Percentiles rank a stretch among this genome's conserved stretches.
phyloP scores from a whole-genome alignment of 2,113 vertebrate genomes.

The Podarcis cretensis region DNA sequence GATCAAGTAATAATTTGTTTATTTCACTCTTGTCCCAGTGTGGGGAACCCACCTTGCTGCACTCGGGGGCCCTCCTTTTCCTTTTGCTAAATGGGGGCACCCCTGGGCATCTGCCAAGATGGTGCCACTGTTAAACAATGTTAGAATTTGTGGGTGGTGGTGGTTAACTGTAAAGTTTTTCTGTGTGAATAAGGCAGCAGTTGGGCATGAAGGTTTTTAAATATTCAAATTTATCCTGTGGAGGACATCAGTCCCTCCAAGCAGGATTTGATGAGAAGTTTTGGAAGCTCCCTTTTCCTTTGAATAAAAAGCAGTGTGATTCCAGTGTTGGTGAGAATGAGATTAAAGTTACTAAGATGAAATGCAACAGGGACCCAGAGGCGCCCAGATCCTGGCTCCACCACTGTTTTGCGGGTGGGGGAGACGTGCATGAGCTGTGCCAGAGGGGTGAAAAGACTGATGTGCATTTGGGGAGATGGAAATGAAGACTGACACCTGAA shows the following conservation, averaged over 20 bases:
- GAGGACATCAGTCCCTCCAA: background rate
- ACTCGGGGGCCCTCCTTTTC: background rate
- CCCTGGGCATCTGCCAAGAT: too few relatives aligned
- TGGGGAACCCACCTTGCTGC: too few relatives aligned
- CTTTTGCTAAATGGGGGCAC: too few relatives aligned
- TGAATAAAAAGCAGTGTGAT: constrained; percentile 17
- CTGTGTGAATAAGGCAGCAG: background rate
- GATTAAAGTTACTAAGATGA: background rate
- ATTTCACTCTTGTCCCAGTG: too few relatives aligned
- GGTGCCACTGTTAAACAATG: too few relatives aligned
- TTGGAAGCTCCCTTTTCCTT: background rate
- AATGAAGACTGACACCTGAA: constrained; percentile 6
- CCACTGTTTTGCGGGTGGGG: background rate
- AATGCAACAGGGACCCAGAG: background rate
- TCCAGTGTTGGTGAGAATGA: background rate
- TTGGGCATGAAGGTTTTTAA: background rate
- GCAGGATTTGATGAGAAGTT: background rate
- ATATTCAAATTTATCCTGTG: background rate
- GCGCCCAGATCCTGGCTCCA: background rate
- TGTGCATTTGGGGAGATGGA: constrained; percentile 6
- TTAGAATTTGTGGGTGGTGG: too few relatives aligned
- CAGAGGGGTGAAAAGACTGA: background rate
- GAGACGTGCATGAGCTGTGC: background rate
- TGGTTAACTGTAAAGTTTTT: too few relatives aligned
- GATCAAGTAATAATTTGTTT: too few relatives aligned